Percentiles rank a stretch among this genome's conserved stretches.
These are phyloP conservation scores for Rhea americana DNA, from an alignment of 2,113 vertebrate species.

Conservation along the genomic window DNA sequence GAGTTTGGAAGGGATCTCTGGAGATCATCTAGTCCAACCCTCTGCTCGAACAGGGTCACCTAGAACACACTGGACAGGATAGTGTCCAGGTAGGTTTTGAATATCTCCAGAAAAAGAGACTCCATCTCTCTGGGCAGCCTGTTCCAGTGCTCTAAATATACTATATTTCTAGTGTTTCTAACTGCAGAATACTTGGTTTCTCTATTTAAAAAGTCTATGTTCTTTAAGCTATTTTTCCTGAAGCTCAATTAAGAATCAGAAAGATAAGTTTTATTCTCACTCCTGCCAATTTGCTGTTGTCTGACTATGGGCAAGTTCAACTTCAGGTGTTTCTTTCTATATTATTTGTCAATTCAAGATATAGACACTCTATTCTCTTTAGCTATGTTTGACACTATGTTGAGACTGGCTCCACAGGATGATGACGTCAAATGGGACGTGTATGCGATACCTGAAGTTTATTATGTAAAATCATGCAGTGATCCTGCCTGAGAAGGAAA, in stretches of 20 bases:
- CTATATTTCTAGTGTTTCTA: background rate
- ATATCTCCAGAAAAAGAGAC: no score
- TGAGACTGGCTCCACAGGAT: background rate
- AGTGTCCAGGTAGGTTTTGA: no score
- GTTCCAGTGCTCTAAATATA: no score
- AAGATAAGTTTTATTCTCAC: background rate
- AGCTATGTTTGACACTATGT: background rate
- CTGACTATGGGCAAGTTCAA: background rate
- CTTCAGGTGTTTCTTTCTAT: background rate
- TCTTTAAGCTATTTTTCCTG: background rate
- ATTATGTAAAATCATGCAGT: background rate
- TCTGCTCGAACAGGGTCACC: no score
- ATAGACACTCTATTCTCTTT: background rate
- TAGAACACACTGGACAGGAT: no score
- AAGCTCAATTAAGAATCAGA: background rate
- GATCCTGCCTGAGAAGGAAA: background rate
- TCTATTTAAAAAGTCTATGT: background rate
- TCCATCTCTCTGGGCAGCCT: no score
- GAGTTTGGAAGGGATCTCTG: no score
- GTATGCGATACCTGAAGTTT: background rate
- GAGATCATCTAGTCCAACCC: no score
- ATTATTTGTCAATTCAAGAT: background rate
- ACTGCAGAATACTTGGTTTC: background rate
- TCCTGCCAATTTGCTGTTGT: background rate
- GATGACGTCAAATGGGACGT: background rate